phyloP scores from a whole-genome alignment of 2,113 vertebrate genomes.

The Gadus chalcogrammus region DNA sequence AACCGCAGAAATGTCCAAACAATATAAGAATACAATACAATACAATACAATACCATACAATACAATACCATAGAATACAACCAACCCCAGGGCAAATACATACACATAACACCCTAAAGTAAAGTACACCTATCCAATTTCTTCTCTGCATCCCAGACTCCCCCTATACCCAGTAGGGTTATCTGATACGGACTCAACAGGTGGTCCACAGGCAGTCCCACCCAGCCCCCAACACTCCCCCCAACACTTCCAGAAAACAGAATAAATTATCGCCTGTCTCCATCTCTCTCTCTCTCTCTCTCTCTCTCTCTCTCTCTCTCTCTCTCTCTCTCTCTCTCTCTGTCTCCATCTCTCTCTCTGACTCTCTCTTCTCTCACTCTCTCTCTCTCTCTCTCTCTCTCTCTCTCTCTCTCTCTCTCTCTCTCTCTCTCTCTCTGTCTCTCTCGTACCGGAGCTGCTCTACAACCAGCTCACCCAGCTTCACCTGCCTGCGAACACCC shows the following conservation, averaged over 20 bases:
- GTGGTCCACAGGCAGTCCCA: slow-evolving; percentile 57
- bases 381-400: no score
- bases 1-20: background rate
- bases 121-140: slow-evolving; percentile 26
- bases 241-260: background rate
- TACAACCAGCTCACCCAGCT: no score
- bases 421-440: no score
- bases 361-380: no score
- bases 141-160: slow-evolving; percentile 15
- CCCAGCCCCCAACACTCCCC: slow-evolving; percentile 24
- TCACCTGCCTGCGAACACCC: no score
- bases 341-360: background rate
- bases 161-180: slow-evolving; percentile 43
- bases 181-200: slow-evolving; percentile 69
- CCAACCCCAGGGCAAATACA: background rate
- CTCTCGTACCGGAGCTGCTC: no score
- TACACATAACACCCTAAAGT: slow-evolving; percentile 11
- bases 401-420: no score
- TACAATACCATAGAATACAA: background rate
- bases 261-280: slow-evolving; percentile 3
- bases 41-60: background rate
- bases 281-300: slow-evolving; percentile 38
- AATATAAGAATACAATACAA: background rate
- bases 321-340: slow-evolving; percentile 2
- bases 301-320: slow-evolving; percentile 20